Evolutionary conservation across 2,888 invertebrate genomes (phyloP).

Genomic region (Callinectes sapidus): DNA sequence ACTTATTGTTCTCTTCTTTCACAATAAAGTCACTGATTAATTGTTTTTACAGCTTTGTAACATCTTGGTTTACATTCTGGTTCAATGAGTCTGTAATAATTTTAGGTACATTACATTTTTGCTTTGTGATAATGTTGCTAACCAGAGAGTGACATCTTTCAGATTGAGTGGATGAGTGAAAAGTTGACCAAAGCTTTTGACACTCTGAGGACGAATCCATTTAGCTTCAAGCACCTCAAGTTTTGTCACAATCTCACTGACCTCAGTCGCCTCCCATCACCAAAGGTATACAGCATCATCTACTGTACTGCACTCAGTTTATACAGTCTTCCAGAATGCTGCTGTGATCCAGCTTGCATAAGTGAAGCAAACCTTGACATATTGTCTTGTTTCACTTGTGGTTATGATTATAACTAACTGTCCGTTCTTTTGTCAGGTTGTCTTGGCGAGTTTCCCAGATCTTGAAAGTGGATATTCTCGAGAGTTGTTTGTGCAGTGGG

Average conservation of each 20-base stretch:
- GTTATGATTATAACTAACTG: not conserved
- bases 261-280: conserved; percentile 89
- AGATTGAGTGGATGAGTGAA: conserved; percentile 99
- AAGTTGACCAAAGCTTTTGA: conserved; percentile 95
- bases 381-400: not conserved
- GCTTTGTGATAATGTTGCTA: not conserved
- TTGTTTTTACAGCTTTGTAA: not conserved
- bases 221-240: conserved; percentile 83
- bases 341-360: not conserved
- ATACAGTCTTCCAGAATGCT: not conserved
- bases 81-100: not conserved
- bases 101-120: not conserved
- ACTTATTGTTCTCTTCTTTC: not conserved
- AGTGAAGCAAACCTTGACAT: not conserved
- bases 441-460: conserved; percentile 95
- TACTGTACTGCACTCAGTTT: not conserved
- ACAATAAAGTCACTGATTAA: not conserved
- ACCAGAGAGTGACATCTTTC: conserved; percentile 71
- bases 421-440: conserved; percentile 78
- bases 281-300: conserved; percentile 80
- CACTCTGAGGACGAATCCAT: conserved; percentile 87
- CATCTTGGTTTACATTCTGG: not conserved
- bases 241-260: conserved; percentile 95
- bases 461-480: conserved; percentile 96
- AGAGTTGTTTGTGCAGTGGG: conserved; percentile 96